Percentiles rank a stretch among this genome's conserved stretches.
These are phyloP conservation scores for Caranx ignobilis DNA, from an alignment of 2,113 vertebrate genomes.

Conservation along the genomic window DNA sequence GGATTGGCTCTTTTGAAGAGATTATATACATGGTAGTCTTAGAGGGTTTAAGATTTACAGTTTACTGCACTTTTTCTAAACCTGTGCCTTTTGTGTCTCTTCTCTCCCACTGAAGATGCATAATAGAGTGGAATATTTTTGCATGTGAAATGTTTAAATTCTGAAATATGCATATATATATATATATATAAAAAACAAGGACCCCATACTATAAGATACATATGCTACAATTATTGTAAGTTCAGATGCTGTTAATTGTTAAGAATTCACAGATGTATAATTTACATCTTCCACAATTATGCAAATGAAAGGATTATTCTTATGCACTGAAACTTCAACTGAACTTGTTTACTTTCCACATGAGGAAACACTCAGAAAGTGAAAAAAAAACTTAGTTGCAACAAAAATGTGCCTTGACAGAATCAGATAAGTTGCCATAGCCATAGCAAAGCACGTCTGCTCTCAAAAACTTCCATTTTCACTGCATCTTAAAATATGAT, in stretches of 20 bases:
- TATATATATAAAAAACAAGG: conserved; percentile 9
- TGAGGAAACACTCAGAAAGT: conserved; percentile 1
- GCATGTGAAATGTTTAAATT: conserved; percentile 14
- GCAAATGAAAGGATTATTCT: conserved; percentile 17
- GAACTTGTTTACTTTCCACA: conserved; percentile 4
- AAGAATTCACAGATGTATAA: not conserved
- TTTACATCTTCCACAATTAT: not conserved
- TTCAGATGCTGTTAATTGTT: not conserved
- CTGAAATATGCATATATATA: not conserved
- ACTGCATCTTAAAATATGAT: conserved; percentile 57
- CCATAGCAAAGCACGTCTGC: conserved; percentile 28
- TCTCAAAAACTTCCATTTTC: conserved; percentile 50
- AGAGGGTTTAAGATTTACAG: not conserved
- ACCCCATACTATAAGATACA: not conserved
- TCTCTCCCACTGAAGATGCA: conserved; percentile 17
- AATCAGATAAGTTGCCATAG: conserved; percentile 40
- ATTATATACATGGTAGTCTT: conserved; percentile 4
- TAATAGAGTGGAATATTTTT: conserved; percentile 8
- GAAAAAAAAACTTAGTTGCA: conserved; percentile 23
- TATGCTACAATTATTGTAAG: not conserved
- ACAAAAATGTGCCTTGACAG: conserved; percentile 31
- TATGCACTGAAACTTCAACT: conserved; percentile 18
- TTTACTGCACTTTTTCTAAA: conserved; percentile 30
- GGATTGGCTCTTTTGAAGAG: not conserved
- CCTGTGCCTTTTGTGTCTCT: conserved; percentile 23